These are phyloP conservation scores for Phenganax subtilis DNA, from an alignment of 92 coral and sea anemone genomes.

Conservation along the genomic window DNA sequence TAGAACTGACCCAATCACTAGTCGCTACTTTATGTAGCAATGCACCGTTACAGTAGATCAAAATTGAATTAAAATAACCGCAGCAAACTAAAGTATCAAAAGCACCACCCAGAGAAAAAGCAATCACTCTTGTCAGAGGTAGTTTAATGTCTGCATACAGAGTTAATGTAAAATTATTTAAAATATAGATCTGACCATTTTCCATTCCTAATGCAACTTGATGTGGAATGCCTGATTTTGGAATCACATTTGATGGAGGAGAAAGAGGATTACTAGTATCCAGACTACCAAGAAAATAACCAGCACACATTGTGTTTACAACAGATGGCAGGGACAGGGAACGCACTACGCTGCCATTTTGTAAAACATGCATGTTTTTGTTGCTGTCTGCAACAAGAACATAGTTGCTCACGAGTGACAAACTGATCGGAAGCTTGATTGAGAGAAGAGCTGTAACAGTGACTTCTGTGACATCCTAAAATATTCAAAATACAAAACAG, in stretches of 20 bases:
- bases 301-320: constrained; percentile 72
- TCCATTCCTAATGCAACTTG: constrained; percentile 75
- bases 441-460: constrained; percentile 61
- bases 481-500: background rate
- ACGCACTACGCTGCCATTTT: constrained; percentile 69
- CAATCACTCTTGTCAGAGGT: constrained; percentile 56
- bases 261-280: constrained; percentile 57
- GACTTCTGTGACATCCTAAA: constrained; percentile 44
- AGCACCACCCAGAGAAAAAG: constrained; percentile 40
- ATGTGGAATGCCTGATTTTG: constrained; percentile 46
- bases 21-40: constrained; percentile 53
- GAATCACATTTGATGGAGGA: constrained; percentile 57
- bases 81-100: constrained; percentile 59
- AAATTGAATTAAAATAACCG: constrained; percentile 68
- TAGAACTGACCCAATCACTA: constrained; percentile 60
- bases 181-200: constrained; percentile 59
- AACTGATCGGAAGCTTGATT: constrained; percentile 51
- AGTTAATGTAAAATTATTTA: constrained; percentile 57
- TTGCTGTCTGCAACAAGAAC: constrained; percentile 69
- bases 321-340: constrained; percentile 60
- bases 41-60: constrained; percentile 57
- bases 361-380: constrained; percentile 62
- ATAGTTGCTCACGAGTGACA: constrained; percentile 59
- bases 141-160: constrained; percentile 61
- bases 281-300: constrained; percentile 55